Evolutionary conservation across 53 echinoderm and acorn worm genomes (phyloP).

Genomic region (Hippasteria phrygiana): DNA sequence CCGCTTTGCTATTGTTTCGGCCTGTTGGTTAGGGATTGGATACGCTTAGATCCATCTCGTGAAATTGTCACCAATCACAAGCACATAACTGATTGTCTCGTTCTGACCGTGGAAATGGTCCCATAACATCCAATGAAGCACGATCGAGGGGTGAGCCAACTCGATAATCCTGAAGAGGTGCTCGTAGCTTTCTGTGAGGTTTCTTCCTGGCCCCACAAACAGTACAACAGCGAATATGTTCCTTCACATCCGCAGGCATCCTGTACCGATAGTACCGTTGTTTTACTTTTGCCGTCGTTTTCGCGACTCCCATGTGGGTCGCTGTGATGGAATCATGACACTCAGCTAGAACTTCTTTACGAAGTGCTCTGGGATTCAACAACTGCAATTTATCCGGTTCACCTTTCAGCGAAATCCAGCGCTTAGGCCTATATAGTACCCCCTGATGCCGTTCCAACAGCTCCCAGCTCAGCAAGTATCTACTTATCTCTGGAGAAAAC

Average conservation of each 20-base stretch:
- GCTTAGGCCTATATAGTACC: slow-evolving; percentile 39
- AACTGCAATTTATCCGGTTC: slow-evolving; percentile 10
- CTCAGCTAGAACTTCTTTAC: slow-evolving; percentile 27
- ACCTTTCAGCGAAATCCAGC: slow-evolving; percentile 2
- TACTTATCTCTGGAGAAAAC: slow-evolving; percentile 30
- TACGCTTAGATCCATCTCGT: slow-evolving; percentile 64
- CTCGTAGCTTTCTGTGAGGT: slow-evolving; percentile 33
- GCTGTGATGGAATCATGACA: slow-evolving; percentile 51
- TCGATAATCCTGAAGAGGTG: slow-evolving; percentile 30
- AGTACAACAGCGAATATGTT: slow-evolving; percentile 43
- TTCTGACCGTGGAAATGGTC: slow-evolving; percentile 47
- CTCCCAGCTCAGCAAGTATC: slow-evolving; percentile 26
- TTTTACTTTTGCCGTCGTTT: slow-evolving; percentile 30
- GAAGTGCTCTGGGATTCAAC: slow-evolving; percentile 14
- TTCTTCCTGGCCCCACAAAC: slow-evolving; percentile 55
- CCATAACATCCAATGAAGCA: slow-evolving; percentile 47
- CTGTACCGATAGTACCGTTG: slow-evolving; percentile 64
- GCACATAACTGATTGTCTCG: slow-evolving; percentile 47
- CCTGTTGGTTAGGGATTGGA: slow-evolving; percentile 66
- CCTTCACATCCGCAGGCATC: slow-evolving; percentile 45
- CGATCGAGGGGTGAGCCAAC: slow-evolving; percentile 61
- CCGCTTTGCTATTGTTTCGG: slow-evolving; percentile 34
- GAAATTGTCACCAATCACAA: slow-evolving; percentile 57
- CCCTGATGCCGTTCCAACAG: slow-evolving; percentile 16
- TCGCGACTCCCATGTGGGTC: slow-evolving; percentile 56